Evolutionary conservation across 1,140 invertebrate species (phyloP).

Genomic region (Drosophila albomicans): DNA sequence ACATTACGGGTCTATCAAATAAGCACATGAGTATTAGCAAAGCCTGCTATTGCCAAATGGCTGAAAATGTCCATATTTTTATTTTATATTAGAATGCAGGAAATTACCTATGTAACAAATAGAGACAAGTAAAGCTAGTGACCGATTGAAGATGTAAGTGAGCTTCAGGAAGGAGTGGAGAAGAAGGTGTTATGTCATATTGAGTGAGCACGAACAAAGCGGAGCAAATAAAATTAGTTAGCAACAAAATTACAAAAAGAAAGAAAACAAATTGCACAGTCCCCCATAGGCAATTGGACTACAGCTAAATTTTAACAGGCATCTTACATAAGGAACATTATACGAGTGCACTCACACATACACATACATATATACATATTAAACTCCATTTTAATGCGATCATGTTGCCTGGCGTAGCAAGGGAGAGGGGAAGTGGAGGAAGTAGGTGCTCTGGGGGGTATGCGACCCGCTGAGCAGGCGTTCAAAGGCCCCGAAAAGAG

Average conservation of each 20-base stretch:
- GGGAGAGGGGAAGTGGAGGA: background rate
- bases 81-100: no score
- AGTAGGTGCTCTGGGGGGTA: slow-evolving; percentile 9
- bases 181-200: slow-evolving; percentile 56
- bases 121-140: background rate
- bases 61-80: no score
- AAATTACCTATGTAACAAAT: no score
- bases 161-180: no score
- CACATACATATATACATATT: slow-evolving; percentile 14
- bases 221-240: slow-evolving; percentile 60
- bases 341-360: slow-evolving; percentile 31
- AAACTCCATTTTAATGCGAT: slow-evolving; percentile 38
- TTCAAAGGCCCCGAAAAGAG: slow-evolving; percentile 77
- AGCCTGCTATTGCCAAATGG: no score
- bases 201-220: slow-evolving; percentile 77
- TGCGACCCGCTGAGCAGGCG: slow-evolving; percentile 59
- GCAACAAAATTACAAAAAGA: slow-evolving; percentile 53
- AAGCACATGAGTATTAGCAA: no score
- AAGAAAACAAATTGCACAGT: slow-evolving; percentile 66
- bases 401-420: slow-evolving; percentile 9
- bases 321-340: slow-evolving; percentile 70
- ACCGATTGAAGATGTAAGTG: background rate
- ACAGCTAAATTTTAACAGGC: slow-evolving; percentile 64
- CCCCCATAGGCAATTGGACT: slow-evolving; percentile 28
- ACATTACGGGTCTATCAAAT: no score